Evolutionary conservation across 2,797 vertebrate species (phyloP), one percentile per base, ranked within the genome.

Genomic region (Rhabdomys pumilio): DNA sequence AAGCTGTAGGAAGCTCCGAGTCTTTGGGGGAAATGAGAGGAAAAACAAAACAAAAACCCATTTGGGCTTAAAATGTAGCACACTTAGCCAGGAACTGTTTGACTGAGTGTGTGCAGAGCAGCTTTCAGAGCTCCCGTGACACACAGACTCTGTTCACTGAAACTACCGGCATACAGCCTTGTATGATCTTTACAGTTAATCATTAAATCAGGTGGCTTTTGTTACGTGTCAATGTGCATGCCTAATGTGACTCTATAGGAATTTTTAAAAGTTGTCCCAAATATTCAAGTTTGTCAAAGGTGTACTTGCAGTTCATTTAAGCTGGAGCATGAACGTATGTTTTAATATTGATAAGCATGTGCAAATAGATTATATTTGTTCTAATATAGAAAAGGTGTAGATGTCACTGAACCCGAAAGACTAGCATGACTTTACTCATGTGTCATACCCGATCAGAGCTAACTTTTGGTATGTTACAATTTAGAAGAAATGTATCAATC

Each of bases 101-200:
- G 75, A 95, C 81, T 93, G 92, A 97, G 90, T 94, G 93, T 96
- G 94, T 97, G 97, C 77, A 76, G 90, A 97, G 97, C 87, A 96
- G 0, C 0, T 41, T 65, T 89, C 88, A 94, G 91, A 95, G 96
- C 38, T 83, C 7, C 24, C 72, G 63, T 47, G 86, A 84, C 87
- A 94, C 95, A 84, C 93, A 72, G 69, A 92, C 77, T 83, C 91
- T 89, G 83, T 81, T 96, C 89, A 53, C 15, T 12, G 91, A 83
- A 93, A 94, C 44, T 77, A 81, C 87, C 90, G 67, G 89, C 90
- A 97, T 96, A 81, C 82, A 81, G 80, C 93, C 94, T 86, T 80
- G 93, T 97, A 91, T 93, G 50, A 86, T 97, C 97, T 97, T 81
- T 97, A 88, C 90, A 57, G 12, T 97, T 98, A 98, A 98, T 97